Conservation (phyloP, 1,140 invertebrate genomes). For the Brachionus koreanus region DNA sequence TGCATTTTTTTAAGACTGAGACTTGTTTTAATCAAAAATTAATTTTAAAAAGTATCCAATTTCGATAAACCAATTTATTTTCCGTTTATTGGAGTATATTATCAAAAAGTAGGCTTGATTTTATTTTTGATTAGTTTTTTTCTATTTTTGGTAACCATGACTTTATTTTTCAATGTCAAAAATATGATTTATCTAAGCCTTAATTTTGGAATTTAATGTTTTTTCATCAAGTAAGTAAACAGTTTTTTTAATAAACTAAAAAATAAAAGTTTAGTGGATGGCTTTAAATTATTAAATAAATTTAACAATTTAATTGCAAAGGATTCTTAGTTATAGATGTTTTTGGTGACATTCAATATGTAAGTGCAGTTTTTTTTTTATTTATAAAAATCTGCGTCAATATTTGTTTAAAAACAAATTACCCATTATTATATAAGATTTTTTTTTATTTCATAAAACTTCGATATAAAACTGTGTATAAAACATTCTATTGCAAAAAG, state of each 20-base stretch:
- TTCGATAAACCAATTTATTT: not conserved
- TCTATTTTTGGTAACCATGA: not conserved
- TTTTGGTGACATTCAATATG: not conserved
- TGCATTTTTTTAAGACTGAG: not conserved
- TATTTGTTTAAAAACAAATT: not conserved
- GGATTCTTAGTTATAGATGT: not conserved
- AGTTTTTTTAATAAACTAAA: too few relatives aligned
- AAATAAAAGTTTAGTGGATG: too few relatives aligned
- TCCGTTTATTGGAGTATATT: not conserved
- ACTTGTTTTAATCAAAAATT: not conserved
- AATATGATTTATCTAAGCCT: not conserved
- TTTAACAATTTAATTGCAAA: not conserved
- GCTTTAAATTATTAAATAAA: too few relatives aligned
- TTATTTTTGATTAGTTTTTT: not conserved
- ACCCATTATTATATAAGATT: not conserved
- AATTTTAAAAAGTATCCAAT: not conserved
- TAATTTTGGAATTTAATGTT: not conserved
- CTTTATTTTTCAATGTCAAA: not conserved
- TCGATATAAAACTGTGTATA: not conserved
- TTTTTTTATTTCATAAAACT: not conserved
- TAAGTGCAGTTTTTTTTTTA: not conserved
- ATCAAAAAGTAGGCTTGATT: not conserved
- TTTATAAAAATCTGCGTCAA: not conserved
- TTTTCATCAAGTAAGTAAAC: not conserved
- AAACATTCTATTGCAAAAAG: not conserved